Percentiles rank a stretch among this genome's conserved stretches.
phyloP scores from a whole-genome alignment of 2,113 vertebrate genomes.

The Anas platyrhynchos region DNA sequence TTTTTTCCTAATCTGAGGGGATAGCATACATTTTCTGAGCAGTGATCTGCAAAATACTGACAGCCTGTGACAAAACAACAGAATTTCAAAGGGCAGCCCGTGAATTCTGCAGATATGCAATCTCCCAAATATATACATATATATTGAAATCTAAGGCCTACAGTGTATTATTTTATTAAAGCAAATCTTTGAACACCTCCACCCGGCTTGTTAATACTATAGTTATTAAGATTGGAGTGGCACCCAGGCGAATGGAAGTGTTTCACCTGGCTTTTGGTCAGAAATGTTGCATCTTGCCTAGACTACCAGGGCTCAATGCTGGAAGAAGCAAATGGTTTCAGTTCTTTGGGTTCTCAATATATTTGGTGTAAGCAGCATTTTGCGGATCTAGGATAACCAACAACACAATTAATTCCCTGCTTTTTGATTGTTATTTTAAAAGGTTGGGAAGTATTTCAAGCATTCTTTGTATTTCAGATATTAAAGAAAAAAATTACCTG shows the following conservation, averaged over 20 bases:
- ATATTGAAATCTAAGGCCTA: background rate
- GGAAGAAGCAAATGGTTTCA: background rate
- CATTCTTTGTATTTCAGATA: background rate
- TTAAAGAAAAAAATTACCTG: background rate
- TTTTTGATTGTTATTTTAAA: background rate
- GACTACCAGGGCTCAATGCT: background rate
- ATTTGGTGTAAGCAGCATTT: background rate
- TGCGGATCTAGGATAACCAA: background rate
- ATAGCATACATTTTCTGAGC: background rate
- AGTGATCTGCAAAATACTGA: background rate
- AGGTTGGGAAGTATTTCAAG: background rate
- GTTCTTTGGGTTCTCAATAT: background rate
- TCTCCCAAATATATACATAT: background rate
- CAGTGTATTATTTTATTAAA: background rate
- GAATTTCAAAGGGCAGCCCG: background rate
- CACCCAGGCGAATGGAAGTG: background rate
- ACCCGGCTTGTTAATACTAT: background rate
- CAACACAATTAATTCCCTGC: background rate
- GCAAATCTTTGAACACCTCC: background rate
- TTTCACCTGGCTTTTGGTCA: background rate
- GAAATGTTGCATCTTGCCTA: background rate
- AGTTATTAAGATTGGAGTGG: background rate
- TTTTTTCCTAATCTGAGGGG: background rate
- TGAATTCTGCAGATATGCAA: rapidly evolving
- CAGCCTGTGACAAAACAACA: background rate